Evolutionary conservation across 2,888 invertebrate genomes (phyloP), one percentile per base, ranked within the genome.

Genomic region (Dromius quadrimaculatus): DNA sequence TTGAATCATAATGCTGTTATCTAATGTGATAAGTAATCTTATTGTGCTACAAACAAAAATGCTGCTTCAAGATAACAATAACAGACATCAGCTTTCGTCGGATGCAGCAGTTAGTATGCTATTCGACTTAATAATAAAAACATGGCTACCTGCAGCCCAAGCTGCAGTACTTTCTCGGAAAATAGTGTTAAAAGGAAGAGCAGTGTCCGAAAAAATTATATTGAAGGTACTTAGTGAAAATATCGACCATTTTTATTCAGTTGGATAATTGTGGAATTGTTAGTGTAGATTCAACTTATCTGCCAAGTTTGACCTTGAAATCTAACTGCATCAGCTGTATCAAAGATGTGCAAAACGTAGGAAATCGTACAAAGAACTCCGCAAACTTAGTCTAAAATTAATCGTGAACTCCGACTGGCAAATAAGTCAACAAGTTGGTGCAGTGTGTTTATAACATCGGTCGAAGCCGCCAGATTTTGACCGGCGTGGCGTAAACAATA

Each of bases 371-470:
- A 54, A 54, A 54, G 50, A 54, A 20, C 54, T 66, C 17, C 23
- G 13, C 34, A 34, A 34, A 23, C 20, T 41, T 45, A 41, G 43
- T 13, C 36, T 66, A 50, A 47, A 15, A 22, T 66, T 66, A 54
- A 54, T 23, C 20, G 34, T n/a, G n/a, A 23, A 22, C 4, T 20
- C 9, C 45, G 6, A 15, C 13, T 38, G 47, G 11, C 22, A 11
- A n/a, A 11, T 50, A 23, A 54, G 66, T 66, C 66, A 66, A 66
- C 66, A 66, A 66, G 66, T 66, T 38, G 62, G 41, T 41, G 66
- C 66, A 50, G 66, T 66, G 38, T 66, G 38, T 66, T 66, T 66
- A 66, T 41, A 66, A 66, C 54, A 17, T 50, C 36, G 22, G 19
- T 19, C 59, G 22, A n/a, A 59, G 59, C 3, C 59, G 36, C 13